Percentiles rank a stretch among this genome's conserved stretches.
Evolutionary conservation across 1,140 invertebrate species (phyloP).

Genomic region (Archivesica marissinica): DNA sequence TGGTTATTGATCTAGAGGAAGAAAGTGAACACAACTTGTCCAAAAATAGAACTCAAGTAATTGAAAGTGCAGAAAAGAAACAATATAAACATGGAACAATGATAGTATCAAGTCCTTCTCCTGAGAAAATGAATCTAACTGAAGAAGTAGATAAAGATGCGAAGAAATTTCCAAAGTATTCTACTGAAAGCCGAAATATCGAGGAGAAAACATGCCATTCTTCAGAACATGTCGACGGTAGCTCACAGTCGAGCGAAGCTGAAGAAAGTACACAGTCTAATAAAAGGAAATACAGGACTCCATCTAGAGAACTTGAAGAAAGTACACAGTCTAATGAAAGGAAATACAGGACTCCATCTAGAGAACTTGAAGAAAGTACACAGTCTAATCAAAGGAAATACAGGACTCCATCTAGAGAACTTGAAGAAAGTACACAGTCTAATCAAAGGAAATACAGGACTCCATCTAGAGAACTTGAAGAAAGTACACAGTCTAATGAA

Average conservation of each 20-base stretch:
- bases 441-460: neutral
- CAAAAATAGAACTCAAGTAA: neutral
- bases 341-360: neutral
- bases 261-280: neutral
- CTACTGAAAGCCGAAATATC: neutral
- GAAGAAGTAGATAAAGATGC: neutral
- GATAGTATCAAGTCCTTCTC: neutral
- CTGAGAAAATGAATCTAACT: neutral
- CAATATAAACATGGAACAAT: no score
- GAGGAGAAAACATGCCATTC: neutral
- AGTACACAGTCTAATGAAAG: neutral
- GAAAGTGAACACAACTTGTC: neutral
- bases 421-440: neutral
- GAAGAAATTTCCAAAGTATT: neutral
- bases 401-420: neutral
- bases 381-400: neutral
- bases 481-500: neutral
- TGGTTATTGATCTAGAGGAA: slow-evolving; percentile 67
- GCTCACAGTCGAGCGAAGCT: neutral
- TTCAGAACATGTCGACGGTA: neutral
- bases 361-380: neutral
- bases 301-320: neutral
- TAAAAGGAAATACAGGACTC: neutral
- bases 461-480: neutral
- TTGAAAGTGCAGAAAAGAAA: neutral